Conservation (phyloP, 2,888 invertebrate genomes). For the Gnatocerus cornutus region DNA sequence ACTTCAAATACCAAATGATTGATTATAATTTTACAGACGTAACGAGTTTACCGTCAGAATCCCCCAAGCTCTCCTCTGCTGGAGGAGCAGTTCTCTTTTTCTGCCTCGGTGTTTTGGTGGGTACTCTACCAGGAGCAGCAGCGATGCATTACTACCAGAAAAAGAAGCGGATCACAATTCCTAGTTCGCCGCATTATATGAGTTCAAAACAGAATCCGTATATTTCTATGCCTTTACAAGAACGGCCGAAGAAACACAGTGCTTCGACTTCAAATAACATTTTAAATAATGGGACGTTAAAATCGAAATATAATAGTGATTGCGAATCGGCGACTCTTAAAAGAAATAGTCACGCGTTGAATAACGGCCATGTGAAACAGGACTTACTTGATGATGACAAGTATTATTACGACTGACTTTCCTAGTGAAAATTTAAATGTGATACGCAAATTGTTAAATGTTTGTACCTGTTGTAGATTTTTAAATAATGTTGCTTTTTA, state of each 20-base stretch:
- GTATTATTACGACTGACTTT: constrained; percentile 59
- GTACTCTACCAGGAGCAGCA: constrained; percentile 61
- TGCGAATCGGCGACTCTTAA: constrained; percentile 76
- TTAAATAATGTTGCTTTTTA: constrained; percentile 8
- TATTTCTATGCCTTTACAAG: constrained; percentile 87
- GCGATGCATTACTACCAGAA: constrained; percentile 64
- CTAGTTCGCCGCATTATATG: constrained; percentile 87
- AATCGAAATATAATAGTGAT: constrained; percentile 79
- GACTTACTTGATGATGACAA: constrained; percentile 60
- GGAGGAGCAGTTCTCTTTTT: constrained; percentile 58
- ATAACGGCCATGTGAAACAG: constrained; percentile 74
- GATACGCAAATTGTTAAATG: constrained; percentile 24
- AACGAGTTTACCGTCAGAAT: constrained; percentile 9
- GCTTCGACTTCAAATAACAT: constrained; percentile 70
- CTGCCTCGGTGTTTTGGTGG: constrained; percentile 60
- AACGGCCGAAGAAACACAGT: constrained; percentile 74
- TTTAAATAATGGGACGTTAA: constrained; percentile 64
- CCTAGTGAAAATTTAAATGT: constrained; percentile 28
- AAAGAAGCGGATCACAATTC: constrained; percentile 75
- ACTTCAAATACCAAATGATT: constrained; percentile 2
- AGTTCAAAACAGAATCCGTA: constrained; percentile 88
- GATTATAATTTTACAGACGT: constrained; percentile 3
- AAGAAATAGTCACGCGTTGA: constrained; percentile 80
- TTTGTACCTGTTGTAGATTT: constrained; percentile 35
- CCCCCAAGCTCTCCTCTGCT: constrained; percentile 51